Percentiles rank a stretch among this genome's conserved stretches.
phyloP scores from a whole-genome alignment of 1,140 invertebrate genomes.

The Archegozetes longisetosus region DNA sequence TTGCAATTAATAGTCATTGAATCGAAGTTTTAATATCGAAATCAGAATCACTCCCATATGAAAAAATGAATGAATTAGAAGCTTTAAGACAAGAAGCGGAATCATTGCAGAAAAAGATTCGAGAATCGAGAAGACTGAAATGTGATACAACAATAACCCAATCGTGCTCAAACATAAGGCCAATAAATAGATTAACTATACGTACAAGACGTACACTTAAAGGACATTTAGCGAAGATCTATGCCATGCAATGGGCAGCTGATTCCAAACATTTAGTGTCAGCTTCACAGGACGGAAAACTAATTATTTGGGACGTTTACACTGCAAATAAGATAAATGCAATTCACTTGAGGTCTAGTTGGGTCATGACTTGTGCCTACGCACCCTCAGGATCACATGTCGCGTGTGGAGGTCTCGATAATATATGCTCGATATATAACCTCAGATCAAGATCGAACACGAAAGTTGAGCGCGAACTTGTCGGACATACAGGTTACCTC shows the following conservation, averaged over 20 bases:
- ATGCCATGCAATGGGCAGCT: conserved; percentile 98
- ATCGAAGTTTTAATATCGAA: no score
- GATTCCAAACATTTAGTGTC: conserved; percentile 94
- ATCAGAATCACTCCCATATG: no score
- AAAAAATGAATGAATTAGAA: conserved; percentile 89
- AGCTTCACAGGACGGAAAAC: conserved; percentile 82
- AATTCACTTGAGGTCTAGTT: conserved; percentile 88
- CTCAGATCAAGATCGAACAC: conserved; percentile 94
- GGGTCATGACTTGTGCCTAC: conserved; percentile 99
- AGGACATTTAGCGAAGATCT: conserved; percentile 95
- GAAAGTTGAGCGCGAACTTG: conserved; percentile 81
- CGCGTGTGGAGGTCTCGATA: conserved; percentile 93
- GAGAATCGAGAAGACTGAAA: conserved; percentile 87
- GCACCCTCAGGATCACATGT: conserved; percentile 92
- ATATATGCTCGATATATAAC: conserved; percentile 97
- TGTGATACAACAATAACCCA: conserved; percentile 88
- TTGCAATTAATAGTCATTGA: no score
- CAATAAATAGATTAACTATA: conserved; percentile 94
- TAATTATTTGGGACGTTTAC: conserved; percentile 97
- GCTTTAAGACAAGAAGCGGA: conserved; percentile 97
- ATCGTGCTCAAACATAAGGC: conserved; percentile 80
- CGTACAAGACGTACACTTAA: conserved; percentile 83
- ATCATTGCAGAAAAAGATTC: conserved; percentile 96
- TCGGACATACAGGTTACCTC: conserved; percentile 92
- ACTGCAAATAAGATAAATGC: conserved; percentile 98